These are phyloP conservation scores for Pelmatolapia mariae DNA, from an alignment of 2,113 vertebrate species.

Conservation along the genomic window DNA sequence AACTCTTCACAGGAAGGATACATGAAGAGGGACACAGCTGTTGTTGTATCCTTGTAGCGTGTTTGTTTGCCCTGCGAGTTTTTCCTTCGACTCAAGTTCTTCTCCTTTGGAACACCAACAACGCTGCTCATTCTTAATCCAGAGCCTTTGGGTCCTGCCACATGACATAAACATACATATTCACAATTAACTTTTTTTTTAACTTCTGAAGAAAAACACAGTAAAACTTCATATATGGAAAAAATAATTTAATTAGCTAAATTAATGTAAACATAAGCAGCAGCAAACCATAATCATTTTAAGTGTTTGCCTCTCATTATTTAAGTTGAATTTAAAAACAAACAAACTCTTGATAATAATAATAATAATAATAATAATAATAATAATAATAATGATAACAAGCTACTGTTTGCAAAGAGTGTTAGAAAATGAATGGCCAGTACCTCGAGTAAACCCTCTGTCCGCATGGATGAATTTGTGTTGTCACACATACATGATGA, in stretches of 20 bases:
- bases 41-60: not conserved
- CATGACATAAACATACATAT: not conserved
- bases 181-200: not conserved
- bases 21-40: not conserved
- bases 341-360: not conserved
- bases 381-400: not conserved
- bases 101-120: not conserved
- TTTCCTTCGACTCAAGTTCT: not conserved
- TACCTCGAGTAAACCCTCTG: not conserved
- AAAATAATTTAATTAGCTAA: not conserved
- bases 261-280: not conserved
- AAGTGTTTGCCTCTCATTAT: not conserved
- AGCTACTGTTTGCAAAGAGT: not conserved
- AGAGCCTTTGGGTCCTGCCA: not conserved
- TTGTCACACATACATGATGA: not conserved
- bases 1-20: not conserved
- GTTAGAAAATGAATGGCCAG: not conserved
- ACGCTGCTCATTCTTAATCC: not conserved
- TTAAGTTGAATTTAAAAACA: not conserved
- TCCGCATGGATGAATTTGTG: not conserved
- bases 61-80: not conserved
- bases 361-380: not conserved
- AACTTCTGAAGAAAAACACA: not conserved
- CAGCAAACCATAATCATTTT: not conserved
- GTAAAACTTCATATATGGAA: not conserved